Conservation (phyloP, 2,797 vertebrate species). For the Mycteria americana region DNA sequence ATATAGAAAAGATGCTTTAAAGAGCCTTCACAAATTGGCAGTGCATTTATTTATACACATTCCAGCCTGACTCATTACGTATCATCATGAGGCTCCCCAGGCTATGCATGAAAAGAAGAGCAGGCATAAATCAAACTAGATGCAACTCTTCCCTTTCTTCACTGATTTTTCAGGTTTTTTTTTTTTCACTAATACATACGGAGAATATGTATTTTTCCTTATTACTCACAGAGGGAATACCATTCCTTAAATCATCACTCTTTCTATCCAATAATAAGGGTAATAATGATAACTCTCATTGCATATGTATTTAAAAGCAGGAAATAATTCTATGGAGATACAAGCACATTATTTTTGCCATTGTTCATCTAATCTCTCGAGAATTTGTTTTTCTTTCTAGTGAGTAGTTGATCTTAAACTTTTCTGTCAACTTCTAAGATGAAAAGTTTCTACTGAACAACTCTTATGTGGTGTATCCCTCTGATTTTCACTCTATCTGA, state of each 20-base stretch:
- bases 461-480: neutral
- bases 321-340: neutral
- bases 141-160: neutral
- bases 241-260: neutral
- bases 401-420: neutral
- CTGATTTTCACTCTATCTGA: neutral
- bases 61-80: slow-evolving; percentile 53
- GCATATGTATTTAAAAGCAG: neutral
- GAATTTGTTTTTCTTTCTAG: neutral
- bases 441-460: neutral
- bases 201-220: neutral
- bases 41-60: slow-evolving; percentile 57
- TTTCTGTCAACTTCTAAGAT: neutral
- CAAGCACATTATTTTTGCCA: neutral
- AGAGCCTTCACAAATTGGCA: slow-evolving; percentile 39
- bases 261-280: neutral
- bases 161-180: neutral
- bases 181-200: neutral
- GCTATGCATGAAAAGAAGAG: neutral
- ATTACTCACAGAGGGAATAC: neutral
- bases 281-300: neutral
- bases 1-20: slow-evolving; percentile 3
- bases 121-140: slow-evolving; percentile 45
- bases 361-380: neutral
- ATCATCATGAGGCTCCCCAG: slow-evolving; percentile 36